Evolutionary conservation across 23 tunicate genomes (phyloP), one percentile per base, ranked within the genome.

Genomic region (Styela plicata): DNA sequence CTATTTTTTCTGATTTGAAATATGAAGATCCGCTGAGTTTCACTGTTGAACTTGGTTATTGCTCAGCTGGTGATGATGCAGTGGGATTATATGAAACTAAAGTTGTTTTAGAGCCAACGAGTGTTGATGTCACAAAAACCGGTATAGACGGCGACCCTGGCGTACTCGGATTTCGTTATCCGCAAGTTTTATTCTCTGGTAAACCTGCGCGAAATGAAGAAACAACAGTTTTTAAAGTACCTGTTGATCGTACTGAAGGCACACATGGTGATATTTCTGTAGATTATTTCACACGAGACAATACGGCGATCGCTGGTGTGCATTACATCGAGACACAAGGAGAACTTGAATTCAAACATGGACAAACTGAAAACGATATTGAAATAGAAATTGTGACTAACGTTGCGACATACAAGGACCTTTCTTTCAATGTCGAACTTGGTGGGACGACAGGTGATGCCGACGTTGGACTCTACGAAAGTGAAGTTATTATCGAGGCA

Each of bases 401-500:
- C 25, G 69, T 24, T 36, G 30, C 53, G 18, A 76, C 64, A 70
- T 28, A 75, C 0, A 69, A 84, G 13, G 76, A 85, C 34, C 26
- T 83, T 13, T 71, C 83, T 44, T 93, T 93, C 70, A 80, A 73
- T 33, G 61, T 93, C 31, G 98, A 93, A 63, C 82, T 93, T 27
- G 98, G 98, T 16, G 93, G 74, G 22, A 79, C 98, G 7, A 33
- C 78, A 21, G 98, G 98, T 7, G 98, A 74, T 52, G 98, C 88
- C 3, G 98, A 93, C 24, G 87, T 93, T 13, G 98, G 98, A 29
- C 21, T 88, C 31, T 93, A 93, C 69, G 98, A 93, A 63, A 93
- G 93, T 7, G 93, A 89, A 33, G 93, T 93, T 33, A 74, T 84
- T 23, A 37, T 93, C 1, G 86, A 79, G 31, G 89, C 97, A 0